Evolutionary conservation across 53 echinoderm and acorn worm species (phyloP).

Genomic region (Holothuria scabra): DNA sequence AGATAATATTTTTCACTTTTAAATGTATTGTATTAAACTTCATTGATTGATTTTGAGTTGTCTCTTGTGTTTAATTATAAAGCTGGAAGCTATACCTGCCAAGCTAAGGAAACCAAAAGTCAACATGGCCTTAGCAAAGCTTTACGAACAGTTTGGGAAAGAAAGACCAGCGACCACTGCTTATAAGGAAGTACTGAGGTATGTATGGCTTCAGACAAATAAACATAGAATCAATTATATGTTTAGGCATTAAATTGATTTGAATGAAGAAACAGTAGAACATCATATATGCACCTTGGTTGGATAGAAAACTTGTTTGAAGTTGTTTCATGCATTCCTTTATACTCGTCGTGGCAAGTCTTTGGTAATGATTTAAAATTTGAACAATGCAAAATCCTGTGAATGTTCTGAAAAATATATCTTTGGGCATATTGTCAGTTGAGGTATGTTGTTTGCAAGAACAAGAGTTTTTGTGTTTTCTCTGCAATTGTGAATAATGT

Average conservation of each 20-base stretch:
- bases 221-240: neutral
- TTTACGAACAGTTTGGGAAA: constrained; percentile 89
- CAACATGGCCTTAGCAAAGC: constrained; percentile 98
- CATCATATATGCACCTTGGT: neutral
- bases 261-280: neutral
- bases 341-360: too few relatives aligned
- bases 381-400: too few relatives aligned
- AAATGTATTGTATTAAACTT: too few relatives aligned
- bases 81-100: constrained; percentile 98
- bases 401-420: too few relatives aligned
- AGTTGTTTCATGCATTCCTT: too few relatives aligned
- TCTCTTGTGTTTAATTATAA: neutral
- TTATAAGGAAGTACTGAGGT: constrained; percentile 98
- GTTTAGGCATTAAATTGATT: neutral
- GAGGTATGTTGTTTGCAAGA: too few relatives aligned
- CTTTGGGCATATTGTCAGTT: too few relatives aligned
- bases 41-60: neutral
- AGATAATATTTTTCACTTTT: too few relatives aligned
- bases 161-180: constrained; percentile 88
- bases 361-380: too few relatives aligned
- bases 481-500: too few relatives aligned
- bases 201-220: neutral
- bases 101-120: constrained; percentile 96
- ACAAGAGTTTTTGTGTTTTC: too few relatives aligned
- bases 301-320: too few relatives aligned